Evolutionary conservation across 2,113 vertebrate species (phyloP).

Genomic region (Notechis scutatus): DNA sequence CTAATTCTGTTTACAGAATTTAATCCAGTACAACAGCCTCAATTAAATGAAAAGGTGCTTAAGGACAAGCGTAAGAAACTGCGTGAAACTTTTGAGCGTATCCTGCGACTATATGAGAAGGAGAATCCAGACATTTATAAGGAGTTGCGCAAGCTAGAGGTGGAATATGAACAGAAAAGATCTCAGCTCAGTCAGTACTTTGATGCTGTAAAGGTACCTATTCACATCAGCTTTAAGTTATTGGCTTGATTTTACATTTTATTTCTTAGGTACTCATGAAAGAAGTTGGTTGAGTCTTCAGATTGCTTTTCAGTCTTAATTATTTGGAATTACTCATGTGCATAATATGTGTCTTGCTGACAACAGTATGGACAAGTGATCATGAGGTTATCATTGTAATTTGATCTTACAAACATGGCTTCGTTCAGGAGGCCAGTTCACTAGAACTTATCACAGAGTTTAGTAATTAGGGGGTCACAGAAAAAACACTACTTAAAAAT

Average conservation of each 20-base stretch:
- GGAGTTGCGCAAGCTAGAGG: conserved; percentile 89
- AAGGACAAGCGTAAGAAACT: conserved; percentile 97
- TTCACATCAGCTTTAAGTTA: not conserved
- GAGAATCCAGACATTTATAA: conserved; percentile 97
- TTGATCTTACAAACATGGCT: not conserved
- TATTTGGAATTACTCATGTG: not conserved
- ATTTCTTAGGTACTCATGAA: rapidly evolving
- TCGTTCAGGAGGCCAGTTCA: not conserved
- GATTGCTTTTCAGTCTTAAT: not conserved
- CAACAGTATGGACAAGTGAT: not conserved
- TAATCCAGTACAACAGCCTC: conserved; percentile 92
- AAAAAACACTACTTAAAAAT: not conserved
- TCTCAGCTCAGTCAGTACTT: conserved; percentile 95
- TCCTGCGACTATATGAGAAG: conserved; percentile 91
- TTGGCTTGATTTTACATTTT: not conserved
- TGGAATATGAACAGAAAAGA: conserved; percentile 95
- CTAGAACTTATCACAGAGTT: rapidly evolving
- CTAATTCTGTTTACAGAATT: conserved; percentile 75
- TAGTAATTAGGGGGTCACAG: not conserved
- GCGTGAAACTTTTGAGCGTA: conserved; percentile 94
- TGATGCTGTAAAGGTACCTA: conserved; percentile 92
- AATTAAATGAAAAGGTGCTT: conserved; percentile 95
- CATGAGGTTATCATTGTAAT: not conserved
- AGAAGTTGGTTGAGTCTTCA: rapidly evolving
- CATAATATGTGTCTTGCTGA: not conserved